These are phyloP conservation scores for Ageneiosus marmoratus DNA, from an alignment of 2,113 vertebrate genomes.

Conservation along the genomic window DNA sequence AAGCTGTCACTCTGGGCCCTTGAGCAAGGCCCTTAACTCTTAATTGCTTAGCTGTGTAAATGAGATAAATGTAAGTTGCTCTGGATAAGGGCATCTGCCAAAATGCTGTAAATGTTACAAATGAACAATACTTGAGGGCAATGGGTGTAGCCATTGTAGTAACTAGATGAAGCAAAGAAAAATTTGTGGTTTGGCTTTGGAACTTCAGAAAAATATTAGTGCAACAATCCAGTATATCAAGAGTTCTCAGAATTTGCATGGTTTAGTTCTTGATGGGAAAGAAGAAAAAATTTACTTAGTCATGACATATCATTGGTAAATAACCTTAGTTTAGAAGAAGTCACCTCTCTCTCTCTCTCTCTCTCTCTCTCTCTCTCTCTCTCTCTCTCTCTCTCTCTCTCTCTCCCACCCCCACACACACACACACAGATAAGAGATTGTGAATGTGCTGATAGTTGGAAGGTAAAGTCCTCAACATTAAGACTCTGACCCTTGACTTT, in stretches of 20 bases:
- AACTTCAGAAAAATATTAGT: not conserved
- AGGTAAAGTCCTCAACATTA: slow-evolving; percentile 68
- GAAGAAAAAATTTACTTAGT: not conserved
- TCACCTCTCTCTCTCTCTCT: not conserved
- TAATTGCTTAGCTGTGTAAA: no score
- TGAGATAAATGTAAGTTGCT: no score
- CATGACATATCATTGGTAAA: not conserved
- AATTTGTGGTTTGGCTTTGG: not conserved
- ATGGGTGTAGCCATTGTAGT: no score
- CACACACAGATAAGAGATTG: slow-evolving; percentile 55
- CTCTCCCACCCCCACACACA: slow-evolving; percentile 2
- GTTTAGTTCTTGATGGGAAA: not conserved
- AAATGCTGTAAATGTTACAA: no score
- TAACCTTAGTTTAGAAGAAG: not conserved
- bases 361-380: not conserved
- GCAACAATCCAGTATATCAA: not conserved
- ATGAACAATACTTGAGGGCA: not conserved
- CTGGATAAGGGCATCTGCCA: no score
- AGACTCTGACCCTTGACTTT: slow-evolving; percentile 67
- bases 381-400: not conserved
- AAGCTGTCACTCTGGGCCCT: no score
- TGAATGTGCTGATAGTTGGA: slow-evolving; percentile 61
- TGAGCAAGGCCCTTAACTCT: no score
- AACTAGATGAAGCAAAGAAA: not conserved
- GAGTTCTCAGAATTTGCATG: not conserved